These are phyloP conservation scores for Drosophila tropicalis DNA, from an alignment of 1,140 invertebrate genomes.

Conservation along the genomic window DNA sequence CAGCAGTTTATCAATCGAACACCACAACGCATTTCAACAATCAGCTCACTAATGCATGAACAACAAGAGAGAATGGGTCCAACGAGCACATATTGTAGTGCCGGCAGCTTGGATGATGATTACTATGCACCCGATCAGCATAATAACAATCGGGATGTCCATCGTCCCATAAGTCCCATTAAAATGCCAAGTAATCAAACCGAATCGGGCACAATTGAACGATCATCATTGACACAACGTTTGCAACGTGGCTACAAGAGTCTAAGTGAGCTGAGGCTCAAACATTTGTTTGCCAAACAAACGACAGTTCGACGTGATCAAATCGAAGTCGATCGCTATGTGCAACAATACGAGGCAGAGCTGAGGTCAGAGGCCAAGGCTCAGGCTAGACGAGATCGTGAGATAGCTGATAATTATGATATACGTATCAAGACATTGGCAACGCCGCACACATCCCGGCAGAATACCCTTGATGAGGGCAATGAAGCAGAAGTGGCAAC, in stretches of 20 bases:
- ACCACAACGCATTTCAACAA: conserved; percentile 73
- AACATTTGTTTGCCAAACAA: conserved; percentile 74
- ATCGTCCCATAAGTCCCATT: conserved; percentile 57
- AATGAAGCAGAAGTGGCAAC: conserved; percentile 15
- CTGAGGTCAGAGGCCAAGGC: conserved; percentile 47
- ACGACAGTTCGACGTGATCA: conserved; percentile 57
- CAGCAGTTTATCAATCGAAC: conserved; percentile 74
- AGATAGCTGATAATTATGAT: conserved; percentile 75
- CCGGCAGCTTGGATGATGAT: conserved; percentile 74
- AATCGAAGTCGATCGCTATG: conserved; percentile 73
- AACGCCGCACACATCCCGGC: conserved; percentile 24
- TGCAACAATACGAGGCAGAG: conserved; percentile 71
- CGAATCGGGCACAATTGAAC: neutral
- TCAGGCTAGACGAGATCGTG: conserved; percentile 50
- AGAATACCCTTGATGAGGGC: conserved; percentile 53
- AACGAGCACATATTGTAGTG: conserved; percentile 63
- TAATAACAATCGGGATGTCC: conserved; percentile 1
- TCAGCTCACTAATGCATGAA: conserved; percentile 73
- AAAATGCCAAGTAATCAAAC: conserved; percentile 31
- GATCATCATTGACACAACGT: conserved; percentile 41
- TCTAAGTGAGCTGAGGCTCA: conserved; percentile 71
- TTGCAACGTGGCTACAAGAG: conserved; percentile 72
- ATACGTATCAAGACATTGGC: conserved; percentile 64
- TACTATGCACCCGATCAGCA: conserved; percentile 59
- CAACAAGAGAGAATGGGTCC: conserved; percentile 6